These are phyloP conservation scores for Scolopax rusticola DNA, from an alignment of 2,797 vertebrate genomes.

Conservation along the genomic window DNA sequence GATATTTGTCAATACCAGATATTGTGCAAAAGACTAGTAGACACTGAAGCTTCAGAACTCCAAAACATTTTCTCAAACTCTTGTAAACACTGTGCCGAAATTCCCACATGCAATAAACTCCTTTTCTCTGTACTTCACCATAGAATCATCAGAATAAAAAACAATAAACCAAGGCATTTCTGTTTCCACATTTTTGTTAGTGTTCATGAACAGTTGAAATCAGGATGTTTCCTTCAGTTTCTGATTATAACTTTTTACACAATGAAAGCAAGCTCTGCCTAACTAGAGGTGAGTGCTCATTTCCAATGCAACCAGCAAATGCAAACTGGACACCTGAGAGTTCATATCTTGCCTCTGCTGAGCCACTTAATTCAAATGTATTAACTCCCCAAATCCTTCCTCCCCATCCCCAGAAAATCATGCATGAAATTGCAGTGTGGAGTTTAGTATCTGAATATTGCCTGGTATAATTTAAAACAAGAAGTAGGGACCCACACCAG, in stretches of 20 bases:
- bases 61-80: background rate
- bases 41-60: background rate
- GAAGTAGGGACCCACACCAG: background rate
- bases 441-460: background rate
- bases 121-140: background rate
- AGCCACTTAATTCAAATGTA: background rate
- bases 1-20: background rate
- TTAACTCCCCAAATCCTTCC: background rate
- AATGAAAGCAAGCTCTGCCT: background rate
- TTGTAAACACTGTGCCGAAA: background rate
- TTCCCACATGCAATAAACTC: background rate
- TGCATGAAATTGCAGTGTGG: background rate
- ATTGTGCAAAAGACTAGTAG: background rate
- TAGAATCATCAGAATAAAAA: background rate
- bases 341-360: background rate
- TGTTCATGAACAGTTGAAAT: background rate
- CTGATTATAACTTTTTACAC: background rate
- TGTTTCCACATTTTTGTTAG: background rate
- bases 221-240: background rate
- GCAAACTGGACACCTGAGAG: background rate
- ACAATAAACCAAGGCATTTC: background rate
- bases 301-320: background rate
- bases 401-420: background rate
- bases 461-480: background rate
- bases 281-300: background rate